These are phyloP conservation scores for Balanococcus diminutus DNA, from an alignment of 2,888 invertebrate genomes.

Conservation along the genomic window DNA sequence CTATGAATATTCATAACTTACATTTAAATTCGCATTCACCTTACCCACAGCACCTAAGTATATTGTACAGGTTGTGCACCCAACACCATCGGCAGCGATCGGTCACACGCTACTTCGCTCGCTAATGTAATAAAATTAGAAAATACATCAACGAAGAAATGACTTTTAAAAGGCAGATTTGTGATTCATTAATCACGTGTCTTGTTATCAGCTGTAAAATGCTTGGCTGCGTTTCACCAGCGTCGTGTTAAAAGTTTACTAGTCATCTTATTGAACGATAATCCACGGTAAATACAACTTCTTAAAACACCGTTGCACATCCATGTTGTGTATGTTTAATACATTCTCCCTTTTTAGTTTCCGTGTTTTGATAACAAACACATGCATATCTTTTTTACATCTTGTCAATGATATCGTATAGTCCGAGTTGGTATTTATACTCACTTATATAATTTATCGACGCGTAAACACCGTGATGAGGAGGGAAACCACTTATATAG, in stretches of 20 bases:
- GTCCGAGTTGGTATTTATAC: slow-evolving; percentile 23
- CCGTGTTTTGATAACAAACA: slow-evolving; percentile 31
- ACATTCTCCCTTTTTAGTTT: slow-evolving; percentile 31
- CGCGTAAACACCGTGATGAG: slow-evolving; percentile 22
- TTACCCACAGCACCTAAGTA: neutral
- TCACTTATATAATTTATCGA: slow-evolving; percentile 31
- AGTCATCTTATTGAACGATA: slow-evolving; percentile 54
- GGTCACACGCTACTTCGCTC: slow-evolving; percentile 7
- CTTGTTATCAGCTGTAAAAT: slow-evolving; percentile 55
- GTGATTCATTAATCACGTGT: slow-evolving; percentile 54
- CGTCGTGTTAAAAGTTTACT: slow-evolving; percentile 48
- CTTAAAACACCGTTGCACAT: slow-evolving; percentile 30
- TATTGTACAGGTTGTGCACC: neutral
- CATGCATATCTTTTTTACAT: slow-evolving; percentile 31
- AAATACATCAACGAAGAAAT: slow-evolving; percentile 28
- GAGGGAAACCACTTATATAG: slow-evolving; percentile 23
- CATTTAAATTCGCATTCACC: no score
- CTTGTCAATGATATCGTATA: slow-evolving; percentile 29
- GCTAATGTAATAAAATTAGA: slow-evolving; percentile 43
- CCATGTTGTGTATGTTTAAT: slow-evolving; percentile 16
- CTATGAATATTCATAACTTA: no score
- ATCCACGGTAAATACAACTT: slow-evolving; percentile 43
- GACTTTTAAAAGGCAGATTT: slow-evolving; percentile 53
- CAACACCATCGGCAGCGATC: neutral
- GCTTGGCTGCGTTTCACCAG: slow-evolving; percentile 53